Base-by-base conservation (phyloP, 2,797 vertebrate species). In the Myotis planiceps region DNA sequence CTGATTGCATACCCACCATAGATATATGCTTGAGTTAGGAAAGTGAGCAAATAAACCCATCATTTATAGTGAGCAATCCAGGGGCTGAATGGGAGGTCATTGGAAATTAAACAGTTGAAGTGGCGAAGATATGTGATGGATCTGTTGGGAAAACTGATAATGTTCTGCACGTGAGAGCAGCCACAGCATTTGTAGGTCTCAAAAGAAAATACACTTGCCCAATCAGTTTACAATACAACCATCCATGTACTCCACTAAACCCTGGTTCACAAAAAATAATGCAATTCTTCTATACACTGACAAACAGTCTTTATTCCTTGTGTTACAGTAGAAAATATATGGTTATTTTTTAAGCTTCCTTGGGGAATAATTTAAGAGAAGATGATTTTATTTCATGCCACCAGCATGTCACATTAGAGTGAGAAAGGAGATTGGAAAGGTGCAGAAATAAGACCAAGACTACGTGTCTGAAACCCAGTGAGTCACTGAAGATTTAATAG, bases 51-150 rank as follows among this genome's bases (percentile, higher is more conserved):
- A 81, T 16, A 69, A 85, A 49, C 25, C 39, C 37, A 27, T 92
- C 13, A 45, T 97, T 95, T 81, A 1, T 0, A 32, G 18, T 2
- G 78, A 45, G 32, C 12, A 72, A 60, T 86, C 60, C 65, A 71
- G 58, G 3, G 63, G 2, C 51, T 92, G 25, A 80, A 34, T 87
- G 51, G 32, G 51, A 55, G 90, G 25, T 90, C 87, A 86, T 78
- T 66, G 79, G 96, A 95, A 93, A 25, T 58, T 83, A 66, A 27
- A 84, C 7, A 53, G 63, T 68, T 9, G 58, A 90, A 39, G 49
- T n/a, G 53, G 32, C 19, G 34, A 81, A 84, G 29, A 45, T 55
- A 66, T 0, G 34, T 76, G 42, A 88, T 76, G 7, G 47, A 60
- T 79, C 29, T 68, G 9, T 9, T 60, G 65, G 68, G n/a, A 23